A percentile compares a stretch with the other conserved stretches of the same genome.
Conservation (phyloP, 2,797 vertebrate genomes). For the Esox lucius region DNA sequence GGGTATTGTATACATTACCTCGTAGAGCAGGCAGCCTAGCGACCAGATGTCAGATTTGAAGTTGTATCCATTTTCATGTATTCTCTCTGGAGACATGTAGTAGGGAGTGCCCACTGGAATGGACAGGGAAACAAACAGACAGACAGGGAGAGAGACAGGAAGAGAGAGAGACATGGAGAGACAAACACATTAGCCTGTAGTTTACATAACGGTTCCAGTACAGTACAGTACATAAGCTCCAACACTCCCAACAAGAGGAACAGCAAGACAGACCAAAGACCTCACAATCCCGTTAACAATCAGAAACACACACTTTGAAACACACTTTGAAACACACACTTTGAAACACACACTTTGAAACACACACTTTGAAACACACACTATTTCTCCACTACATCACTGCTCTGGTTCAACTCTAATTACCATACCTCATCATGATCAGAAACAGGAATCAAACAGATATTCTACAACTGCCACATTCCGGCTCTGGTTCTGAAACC, state of each 20-base stretch:
- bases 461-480: slow-evolving; percentile 45
- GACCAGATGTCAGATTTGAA: slow-evolving; percentile 90
- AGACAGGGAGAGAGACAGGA: slow-evolving; percentile 14
- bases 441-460: slow-evolving; percentile 61
- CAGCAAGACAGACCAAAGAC: neutral
- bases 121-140: slow-evolving; percentile 37
- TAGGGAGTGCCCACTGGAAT: slow-evolving; percentile 95
- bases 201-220: slow-evolving; percentile 39
- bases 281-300: slow-evolving; percentile 5
- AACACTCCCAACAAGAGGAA: slow-evolving; percentile 42
- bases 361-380: slow-evolving; percentile 22
- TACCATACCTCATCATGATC: slow-evolving; percentile 61
- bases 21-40: slow-evolving; percentile 97
- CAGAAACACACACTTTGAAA: slow-evolving; percentile 22
- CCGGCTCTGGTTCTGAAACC: slow-evolving; percentile 71
- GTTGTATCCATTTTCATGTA: slow-evolving; percentile 86
- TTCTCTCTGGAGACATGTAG: slow-evolving; percentile 87
- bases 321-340: slow-evolving; percentile 35
- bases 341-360: neutral
- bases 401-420: slow-evolving; percentile 64
- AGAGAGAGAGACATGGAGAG: slow-evolving; percentile 49
- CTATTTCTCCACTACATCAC: slow-evolving; percentile 29
- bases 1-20: slow-evolving; percentile 79
- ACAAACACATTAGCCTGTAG: slow-evolving; percentile 50
- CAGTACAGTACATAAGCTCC: slow-evolving; percentile 58